Conservation (phyloP, 2,113 vertebrate genomes). For the Embiotoca jacksoni region DNA sequence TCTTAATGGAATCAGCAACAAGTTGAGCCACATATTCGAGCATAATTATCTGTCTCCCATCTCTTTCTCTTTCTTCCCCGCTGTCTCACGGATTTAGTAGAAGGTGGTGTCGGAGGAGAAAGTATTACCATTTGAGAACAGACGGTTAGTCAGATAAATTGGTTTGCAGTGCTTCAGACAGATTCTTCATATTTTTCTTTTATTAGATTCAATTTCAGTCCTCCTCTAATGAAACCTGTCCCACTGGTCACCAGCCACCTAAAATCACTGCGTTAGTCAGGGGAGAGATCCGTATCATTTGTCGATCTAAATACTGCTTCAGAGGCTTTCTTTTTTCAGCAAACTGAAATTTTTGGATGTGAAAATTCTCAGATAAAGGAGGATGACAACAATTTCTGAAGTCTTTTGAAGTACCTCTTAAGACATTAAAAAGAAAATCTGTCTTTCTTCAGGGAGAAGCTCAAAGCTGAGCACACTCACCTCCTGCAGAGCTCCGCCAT, state of each 20-base stretch:
- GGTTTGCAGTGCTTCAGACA: constrained; percentile 19
- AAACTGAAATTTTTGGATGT: neutral
- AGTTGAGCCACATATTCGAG: too few relatives aligned
- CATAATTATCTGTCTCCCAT: neutral
- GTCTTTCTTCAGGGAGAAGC: constrained; percentile 67
- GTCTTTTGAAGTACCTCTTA: neutral
- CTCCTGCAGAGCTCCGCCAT: constrained; percentile 74
- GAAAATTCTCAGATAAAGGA: neutral
- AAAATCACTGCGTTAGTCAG: neutral
- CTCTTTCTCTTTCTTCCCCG: neutral
- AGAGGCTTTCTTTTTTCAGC: neutral
- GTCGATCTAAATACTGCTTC: neutral
- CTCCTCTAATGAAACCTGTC: constrained; percentile 18
- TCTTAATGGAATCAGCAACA: too few relatives aligned
- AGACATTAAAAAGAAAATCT: neutral
- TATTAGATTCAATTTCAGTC: neutral
- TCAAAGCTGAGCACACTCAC: constrained; percentile 70
- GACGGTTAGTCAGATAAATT: constrained; percentile 29
- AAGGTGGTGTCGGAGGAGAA: neutral
- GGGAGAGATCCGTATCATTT: neutral
- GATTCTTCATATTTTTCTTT: constrained; percentile 20
- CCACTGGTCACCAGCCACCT: neutral
- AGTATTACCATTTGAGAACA: constrained; percentile 2
- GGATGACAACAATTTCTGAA: neutral
- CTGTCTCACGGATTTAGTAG: neutral